Base-by-base conservation (phyloP, 1,140 invertebrate species). In the Lordiphosa clarofinis region DNA sequence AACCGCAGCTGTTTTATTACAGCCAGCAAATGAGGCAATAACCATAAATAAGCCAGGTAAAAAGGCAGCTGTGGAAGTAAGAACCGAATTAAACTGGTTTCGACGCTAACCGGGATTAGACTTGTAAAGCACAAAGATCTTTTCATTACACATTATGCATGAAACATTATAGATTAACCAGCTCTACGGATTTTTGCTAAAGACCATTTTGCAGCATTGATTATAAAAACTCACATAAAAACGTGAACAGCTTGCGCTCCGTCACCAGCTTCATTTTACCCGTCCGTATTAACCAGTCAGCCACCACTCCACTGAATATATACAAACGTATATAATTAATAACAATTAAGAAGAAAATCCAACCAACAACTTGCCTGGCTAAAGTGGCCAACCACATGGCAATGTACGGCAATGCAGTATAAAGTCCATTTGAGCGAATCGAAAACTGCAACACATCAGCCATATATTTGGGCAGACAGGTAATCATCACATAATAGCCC, bases 401-500 rank as follows among this genome's bases (percentile, higher is more conserved):
- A 4, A 81, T 8, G 24, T 73, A 87, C 0, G 86, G 84, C 10
- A 87, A 24, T 0, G 79, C 53, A 0, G 73, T 70, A 3, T 68
- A 57, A 0, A 84, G n/a, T 0, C 84, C 78, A 21, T 75, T 86
- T 0, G 55, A 19, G 7, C 47, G 39, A 4, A 67, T 66, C 3
- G 72, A 58, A 7, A 82, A 57, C 0, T 54, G 40, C 10, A 79
- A 35, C 0, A 86, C 73, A 40, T 87, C 60, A 7, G 39, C 13
- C 44, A 87, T 72, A 33, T 86, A 84, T 12, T 75, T 78, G 12
- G 97, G 97, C 1, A 98, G 90, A 73, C 96, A 94, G 1, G 94
- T 95, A n/a, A 97, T 91, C 90, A 97, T 93, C 1, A 95, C 96
- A 74, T 95, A 96, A 82, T 95, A 95, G 1, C 94, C 95, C 93